These are phyloP conservation scores for Hyles vespertilio DNA, from an alignment of 1,140 invertebrate genomes.

Conservation along the genomic window DNA sequence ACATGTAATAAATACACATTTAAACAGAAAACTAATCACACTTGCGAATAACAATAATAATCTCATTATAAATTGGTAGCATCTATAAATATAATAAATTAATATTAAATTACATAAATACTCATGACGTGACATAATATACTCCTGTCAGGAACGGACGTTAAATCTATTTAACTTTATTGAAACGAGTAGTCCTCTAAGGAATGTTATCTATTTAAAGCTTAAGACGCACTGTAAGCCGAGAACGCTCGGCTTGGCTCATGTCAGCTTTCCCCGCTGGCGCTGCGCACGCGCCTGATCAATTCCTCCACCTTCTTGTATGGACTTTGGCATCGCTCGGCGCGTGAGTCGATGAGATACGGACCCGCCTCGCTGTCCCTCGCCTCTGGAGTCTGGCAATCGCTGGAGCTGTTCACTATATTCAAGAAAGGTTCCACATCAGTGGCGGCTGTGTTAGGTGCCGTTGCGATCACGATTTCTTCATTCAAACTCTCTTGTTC, in stretches of 20 bases:
- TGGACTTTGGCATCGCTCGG: slow-evolving; percentile 54
- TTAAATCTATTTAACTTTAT: slow-evolving; percentile 1
- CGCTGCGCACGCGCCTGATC: slow-evolving; percentile 57
- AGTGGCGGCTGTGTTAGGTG: slow-evolving; percentile 25
- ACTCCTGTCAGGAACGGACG: slow-evolving; percentile 5
- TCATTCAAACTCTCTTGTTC: slow-evolving; percentile 51
- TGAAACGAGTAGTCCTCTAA: slow-evolving; percentile 5
- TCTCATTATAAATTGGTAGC: too few species aligned
- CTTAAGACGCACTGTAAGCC: slow-evolving; percentile 57
- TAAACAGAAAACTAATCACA: too few species aligned
- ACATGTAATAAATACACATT: too few species aligned
- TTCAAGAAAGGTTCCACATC: slow-evolving; percentile 61
- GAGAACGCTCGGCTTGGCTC: slow-evolving; percentile 51
- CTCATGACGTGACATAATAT: neutral
- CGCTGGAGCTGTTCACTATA: slow-evolving; percentile 46
- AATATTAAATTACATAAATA: neutral
- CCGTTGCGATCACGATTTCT: slow-evolving; percentile 26
- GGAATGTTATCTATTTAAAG: slow-evolving; percentile 47
- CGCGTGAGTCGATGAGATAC: slow-evolving; percentile 53
- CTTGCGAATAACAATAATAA: too few species aligned
- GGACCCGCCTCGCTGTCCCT: slow-evolving; percentile 46
- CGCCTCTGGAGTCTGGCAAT: slow-evolving; percentile 52
- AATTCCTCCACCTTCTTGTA: slow-evolving; percentile 62
- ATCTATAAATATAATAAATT: slow-evolving; percentile 1
- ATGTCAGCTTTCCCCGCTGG: slow-evolving; percentile 63